Conservation (phyloP, 2,113 vertebrate genomes). For the Cololabis saira region DNA sequence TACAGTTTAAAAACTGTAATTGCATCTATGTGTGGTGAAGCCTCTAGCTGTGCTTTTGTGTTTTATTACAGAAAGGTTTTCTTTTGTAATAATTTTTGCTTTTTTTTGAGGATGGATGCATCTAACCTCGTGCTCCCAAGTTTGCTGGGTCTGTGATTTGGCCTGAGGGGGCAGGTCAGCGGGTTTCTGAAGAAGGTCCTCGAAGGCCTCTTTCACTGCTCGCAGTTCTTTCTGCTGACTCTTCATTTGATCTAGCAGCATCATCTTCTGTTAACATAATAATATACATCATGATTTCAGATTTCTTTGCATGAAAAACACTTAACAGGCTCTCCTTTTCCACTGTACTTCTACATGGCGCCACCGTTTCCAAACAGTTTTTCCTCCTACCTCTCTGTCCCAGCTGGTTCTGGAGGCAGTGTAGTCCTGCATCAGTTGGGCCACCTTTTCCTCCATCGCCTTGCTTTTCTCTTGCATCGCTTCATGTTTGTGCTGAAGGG, state of each 20-base stretch:
- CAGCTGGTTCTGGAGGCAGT: slow-evolving; percentile 81
- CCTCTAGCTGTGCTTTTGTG: too few relatives aligned
- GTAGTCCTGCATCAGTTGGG: slow-evolving; percentile 86
- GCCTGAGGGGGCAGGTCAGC: slow-evolving; percentile 54
- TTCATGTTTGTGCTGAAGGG: slow-evolving; percentile 95
- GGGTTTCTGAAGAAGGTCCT: slow-evolving; percentile 68
- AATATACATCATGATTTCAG: slow-evolving; percentile 8
- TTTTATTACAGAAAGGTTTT: too few relatives aligned
- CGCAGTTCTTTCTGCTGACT: slow-evolving; percentile 75
- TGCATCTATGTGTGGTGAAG: too few relatives aligned
- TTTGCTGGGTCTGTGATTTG: slow-evolving; percentile 53
- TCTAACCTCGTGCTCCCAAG: slow-evolving; percentile 73
- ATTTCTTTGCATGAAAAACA: not conserved
- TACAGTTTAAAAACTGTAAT: too few relatives aligned
- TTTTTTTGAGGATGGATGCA: not conserved
- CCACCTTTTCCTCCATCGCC: slow-evolving; percentile 89
- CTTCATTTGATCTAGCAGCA: slow-evolving; percentile 71
- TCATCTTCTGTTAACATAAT: slow-evolving; percentile 74
- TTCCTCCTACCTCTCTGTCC: slow-evolving; percentile 84
- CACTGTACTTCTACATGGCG: not conserved
- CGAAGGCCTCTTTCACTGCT: slow-evolving; percentile 71
- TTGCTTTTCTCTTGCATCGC: slow-evolving; percentile 89
- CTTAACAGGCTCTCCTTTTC: not conserved
- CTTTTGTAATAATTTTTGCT: too few relatives aligned
- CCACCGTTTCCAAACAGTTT: not conserved